Evolutionary conservation across 1,140 invertebrate species (phyloP).

Genomic region (Ericerus pela): DNA sequence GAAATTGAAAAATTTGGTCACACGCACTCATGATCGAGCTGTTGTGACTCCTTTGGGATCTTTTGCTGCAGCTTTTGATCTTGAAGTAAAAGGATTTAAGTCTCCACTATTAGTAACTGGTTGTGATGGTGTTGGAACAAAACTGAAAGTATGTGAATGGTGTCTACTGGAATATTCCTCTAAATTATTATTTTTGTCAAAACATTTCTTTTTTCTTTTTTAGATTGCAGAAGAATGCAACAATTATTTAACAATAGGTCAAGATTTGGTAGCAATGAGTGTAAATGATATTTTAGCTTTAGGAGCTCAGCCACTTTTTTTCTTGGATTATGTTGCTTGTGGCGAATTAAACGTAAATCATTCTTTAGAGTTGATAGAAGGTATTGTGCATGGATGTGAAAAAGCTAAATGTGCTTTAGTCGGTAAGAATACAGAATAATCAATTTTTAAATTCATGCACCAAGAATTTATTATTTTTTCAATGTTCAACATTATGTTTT

Average conservation of each 20-base stretch:
- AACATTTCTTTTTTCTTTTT: too few relatives aligned
- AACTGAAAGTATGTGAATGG: constrained; percentile 53
- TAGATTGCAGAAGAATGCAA: constrained; percentile 67
- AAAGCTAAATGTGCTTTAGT: constrained; percentile 75
- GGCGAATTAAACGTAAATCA: constrained; percentile 61
- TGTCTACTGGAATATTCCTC: not conserved
- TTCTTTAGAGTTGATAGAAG: constrained; percentile 61
- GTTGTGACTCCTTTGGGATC: constrained; percentile 69
- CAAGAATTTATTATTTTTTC: too few relatives aligned
- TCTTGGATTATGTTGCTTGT: constrained; percentile 92
- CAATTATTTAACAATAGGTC: constrained; percentile 72
- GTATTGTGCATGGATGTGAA: constrained; percentile 74
- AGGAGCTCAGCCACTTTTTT: constrained; percentile 87
- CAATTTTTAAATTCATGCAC: too few relatives aligned
- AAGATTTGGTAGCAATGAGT: constrained; percentile 95
- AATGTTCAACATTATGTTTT: too few relatives aligned
- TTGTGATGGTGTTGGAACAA: constrained; percentile 96
- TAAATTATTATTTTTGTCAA: not conserved
- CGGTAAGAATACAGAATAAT: too few relatives aligned
- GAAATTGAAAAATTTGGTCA: constrained; percentile 61
- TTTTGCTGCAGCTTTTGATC: constrained; percentile 86
- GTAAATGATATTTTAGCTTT: constrained; percentile 92
- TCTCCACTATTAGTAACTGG: constrained; percentile 84
- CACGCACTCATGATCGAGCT: constrained; percentile 50
- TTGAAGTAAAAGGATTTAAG: constrained; percentile 44